These are phyloP conservation scores for Dryobates pubescens DNA, from an alignment of 2,797 vertebrate genomes.

Conservation along the genomic window DNA sequence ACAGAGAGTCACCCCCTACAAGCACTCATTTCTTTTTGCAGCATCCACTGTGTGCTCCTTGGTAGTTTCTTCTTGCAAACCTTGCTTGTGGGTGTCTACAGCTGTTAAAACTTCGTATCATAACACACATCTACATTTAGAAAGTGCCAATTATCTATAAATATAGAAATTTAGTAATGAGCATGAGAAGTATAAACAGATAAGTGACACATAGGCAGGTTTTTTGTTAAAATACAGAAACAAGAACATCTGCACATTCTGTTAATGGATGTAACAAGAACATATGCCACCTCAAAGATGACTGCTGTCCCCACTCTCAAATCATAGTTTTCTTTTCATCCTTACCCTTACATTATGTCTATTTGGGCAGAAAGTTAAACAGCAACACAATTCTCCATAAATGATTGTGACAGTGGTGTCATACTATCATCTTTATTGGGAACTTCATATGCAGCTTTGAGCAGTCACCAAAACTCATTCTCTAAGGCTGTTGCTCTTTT, in stretches of 20 bases:
- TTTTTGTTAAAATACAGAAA: conserved; percentile 1
- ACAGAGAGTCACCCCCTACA: too few relatives aligned
- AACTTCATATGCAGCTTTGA: background rate
- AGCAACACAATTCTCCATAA: background rate
- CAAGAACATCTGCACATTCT: background rate
- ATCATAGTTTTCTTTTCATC: background rate
- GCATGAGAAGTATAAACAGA: background rate
- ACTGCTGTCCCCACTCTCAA: background rate
- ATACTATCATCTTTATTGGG: background rate
- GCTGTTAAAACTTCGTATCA: background rate
- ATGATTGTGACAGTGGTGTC: background rate
- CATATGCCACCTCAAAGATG: background rate
- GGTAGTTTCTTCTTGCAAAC: too few relatives aligned
- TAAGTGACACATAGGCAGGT: background rate
- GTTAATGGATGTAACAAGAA: background rate
- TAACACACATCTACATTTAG: background rate
- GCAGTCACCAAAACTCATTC: background rate
- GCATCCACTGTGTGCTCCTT: too few relatives aligned
- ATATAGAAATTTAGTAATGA: background rate
- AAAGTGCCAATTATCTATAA: background rate
- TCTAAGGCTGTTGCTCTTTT: background rate
- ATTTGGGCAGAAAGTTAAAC: background rate
- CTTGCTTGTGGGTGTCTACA: background rate
- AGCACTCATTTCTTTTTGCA: too few relatives aligned
- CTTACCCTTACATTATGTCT: background rate